phyloP scores from a whole-genome alignment of 2,888 invertebrate species.

The Tetranychus truncatus region DNA sequence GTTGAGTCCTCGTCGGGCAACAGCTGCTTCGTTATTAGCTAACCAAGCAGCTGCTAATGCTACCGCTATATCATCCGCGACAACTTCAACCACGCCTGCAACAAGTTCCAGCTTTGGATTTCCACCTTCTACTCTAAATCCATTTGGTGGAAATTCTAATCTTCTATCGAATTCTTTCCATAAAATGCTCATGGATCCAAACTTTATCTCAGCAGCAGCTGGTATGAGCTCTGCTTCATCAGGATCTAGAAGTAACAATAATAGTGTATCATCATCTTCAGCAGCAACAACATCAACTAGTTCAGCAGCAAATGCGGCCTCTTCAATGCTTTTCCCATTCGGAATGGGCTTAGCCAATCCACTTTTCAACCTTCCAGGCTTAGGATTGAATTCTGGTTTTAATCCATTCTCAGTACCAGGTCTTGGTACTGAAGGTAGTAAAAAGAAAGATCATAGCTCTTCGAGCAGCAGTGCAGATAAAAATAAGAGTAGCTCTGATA shows the following conservation, averaged over 20 bases:
- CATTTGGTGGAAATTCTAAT: slow-evolving; percentile 29
- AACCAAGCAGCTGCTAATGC: slow-evolving; percentile 18
- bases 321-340: slow-evolving; percentile 34
- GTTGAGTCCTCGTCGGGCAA: slow-evolving; percentile 17
- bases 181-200: slow-evolving; percentile 28
- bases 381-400: slow-evolving; percentile 22
- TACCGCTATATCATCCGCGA: slow-evolving; percentile 26
- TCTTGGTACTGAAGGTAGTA: slow-evolving; percentile 16
- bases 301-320: slow-evolving; percentile 21
- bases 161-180: slow-evolving; percentile 32
- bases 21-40: slow-evolving; percentile 26
- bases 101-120: slow-evolving; percentile 27
- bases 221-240: slow-evolving; percentile 23
- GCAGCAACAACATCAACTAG: slow-evolving; percentile 23
- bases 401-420: slow-evolving; percentile 13
- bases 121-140: slow-evolving; percentile 29
- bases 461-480: slow-evolving; percentile 9
- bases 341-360: slow-evolving; percentile 52
- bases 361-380: slow-evolving; percentile 40
- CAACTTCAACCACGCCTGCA: slow-evolving; percentile 29
- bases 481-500: background rate
- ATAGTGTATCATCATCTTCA: slow-evolving; percentile 20
- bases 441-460: slow-evolving; percentile 22
- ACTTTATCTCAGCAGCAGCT: slow-evolving; percentile 19
- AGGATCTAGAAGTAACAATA: slow-evolving; percentile 10